phyloP scores from a whole-genome alignment of 2,888 invertebrate genomes.

The Parnassius mnemosyne region DNA sequence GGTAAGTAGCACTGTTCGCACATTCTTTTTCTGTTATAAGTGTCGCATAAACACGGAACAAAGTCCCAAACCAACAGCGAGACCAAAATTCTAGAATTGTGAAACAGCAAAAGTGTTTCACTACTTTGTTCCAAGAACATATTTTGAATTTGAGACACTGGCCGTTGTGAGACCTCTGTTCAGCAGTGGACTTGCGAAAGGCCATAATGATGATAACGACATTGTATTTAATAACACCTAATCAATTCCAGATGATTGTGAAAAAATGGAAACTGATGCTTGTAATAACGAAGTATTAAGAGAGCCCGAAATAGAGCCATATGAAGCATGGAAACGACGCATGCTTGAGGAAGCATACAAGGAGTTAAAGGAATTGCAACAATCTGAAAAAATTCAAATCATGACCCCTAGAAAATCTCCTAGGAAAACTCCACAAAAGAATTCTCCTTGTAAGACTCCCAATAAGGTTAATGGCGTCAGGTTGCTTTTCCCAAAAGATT shows the following conservation, averaged over 20 bases:
- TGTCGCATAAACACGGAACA: too few species aligned
- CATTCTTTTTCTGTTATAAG: too few species aligned
- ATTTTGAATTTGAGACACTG: too few species aligned
- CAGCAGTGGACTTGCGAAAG: too few species aligned
- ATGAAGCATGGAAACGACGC: conserved; percentile 82
- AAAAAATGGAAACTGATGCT: conserved; percentile 49
- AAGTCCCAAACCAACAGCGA: too few species aligned
- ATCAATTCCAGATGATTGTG: conserved; percentile 40
- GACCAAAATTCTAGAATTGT: too few species aligned
- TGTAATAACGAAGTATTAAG: conserved; percentile 37
- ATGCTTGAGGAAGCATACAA: conserved; percentile 75
- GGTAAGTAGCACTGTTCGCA: too few species aligned
- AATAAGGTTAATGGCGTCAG: conserved; percentile 50
- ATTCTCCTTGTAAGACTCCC: conserved; percentile 58
- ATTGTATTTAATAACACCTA: too few species aligned
- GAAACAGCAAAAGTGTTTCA: too few species aligned
- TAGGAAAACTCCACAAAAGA: conserved; percentile 59
- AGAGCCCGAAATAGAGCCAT: conserved; percentile 72
- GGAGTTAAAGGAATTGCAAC: conserved; percentile 48
- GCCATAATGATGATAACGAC: too few species aligned
- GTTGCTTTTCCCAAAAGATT: conserved; percentile 54
- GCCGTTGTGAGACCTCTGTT: too few species aligned
- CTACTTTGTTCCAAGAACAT: too few species aligned
- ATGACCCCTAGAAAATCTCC: conserved; percentile 54
- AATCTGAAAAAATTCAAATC: conserved; percentile 29